A percentile compares a stretch with the other conserved stretches of the same genome.
Conservation (phyloP, 2,113 vertebrate genomes). For the Cettia cetti region DNA sequence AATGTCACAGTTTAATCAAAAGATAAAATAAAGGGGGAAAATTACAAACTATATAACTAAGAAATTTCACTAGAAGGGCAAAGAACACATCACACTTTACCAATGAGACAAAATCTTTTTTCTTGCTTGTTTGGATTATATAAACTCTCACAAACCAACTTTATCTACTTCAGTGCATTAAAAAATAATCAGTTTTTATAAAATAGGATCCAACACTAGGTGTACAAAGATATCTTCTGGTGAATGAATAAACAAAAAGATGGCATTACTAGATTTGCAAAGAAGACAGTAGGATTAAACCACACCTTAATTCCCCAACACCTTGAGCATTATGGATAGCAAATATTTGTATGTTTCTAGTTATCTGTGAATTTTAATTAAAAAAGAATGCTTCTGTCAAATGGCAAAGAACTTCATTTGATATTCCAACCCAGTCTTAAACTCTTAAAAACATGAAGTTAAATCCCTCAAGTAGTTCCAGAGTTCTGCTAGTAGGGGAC, state of each 20-base stretch:
- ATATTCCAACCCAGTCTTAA: not conserved
- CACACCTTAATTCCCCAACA: not conserved
- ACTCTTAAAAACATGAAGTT: not conserved
- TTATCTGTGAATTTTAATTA: not conserved
- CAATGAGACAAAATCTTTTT: not conserved
- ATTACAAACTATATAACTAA: not conserved
- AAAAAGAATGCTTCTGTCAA: not conserved
- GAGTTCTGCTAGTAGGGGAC: not conserved
- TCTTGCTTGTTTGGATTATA: not conserved
- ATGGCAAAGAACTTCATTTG: not conserved
- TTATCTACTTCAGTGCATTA: not conserved
- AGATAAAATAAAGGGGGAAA: not conserved
- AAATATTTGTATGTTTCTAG: not conserved
- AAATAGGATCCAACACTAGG: not conserved
- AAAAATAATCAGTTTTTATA: not conserved
- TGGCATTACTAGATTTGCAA: not conserved
- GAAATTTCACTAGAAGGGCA: not conserved
- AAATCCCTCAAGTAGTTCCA: not conserved
- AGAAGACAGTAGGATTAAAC: not conserved
- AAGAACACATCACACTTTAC: not conserved
- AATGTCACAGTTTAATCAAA: not conserved
- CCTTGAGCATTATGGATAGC: not conserved
- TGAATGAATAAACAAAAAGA: not conserved
- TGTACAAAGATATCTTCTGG: not conserved
- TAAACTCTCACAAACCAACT: not conserved